Evolutionary conservation across 2,113 vertebrate species (phyloP), one percentile per base, ranked within the genome.

Genomic region (Semicossyphus pulcher): DNA sequence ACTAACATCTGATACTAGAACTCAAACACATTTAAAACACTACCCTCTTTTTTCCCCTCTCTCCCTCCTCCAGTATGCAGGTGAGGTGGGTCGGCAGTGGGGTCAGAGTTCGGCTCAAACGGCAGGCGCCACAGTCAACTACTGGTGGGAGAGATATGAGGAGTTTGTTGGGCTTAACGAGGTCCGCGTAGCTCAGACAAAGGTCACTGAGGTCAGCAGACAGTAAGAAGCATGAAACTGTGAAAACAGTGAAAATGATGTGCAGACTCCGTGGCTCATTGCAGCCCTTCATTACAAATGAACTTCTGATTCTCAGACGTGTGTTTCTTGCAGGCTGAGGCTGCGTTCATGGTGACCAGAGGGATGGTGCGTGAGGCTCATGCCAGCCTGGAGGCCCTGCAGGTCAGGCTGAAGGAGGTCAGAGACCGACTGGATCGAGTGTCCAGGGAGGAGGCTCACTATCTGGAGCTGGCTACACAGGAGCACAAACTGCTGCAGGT

Each of bases 401-500:
- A 95, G 86, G 65, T 79, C 2, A 93, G 94, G 72, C 93, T 99
- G 91, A 99, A 98, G 86, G 97, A 99, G 80, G 90, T 97, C 73
- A 88, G 96, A 56, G 96, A 97, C 86, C 93, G 96, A n/a, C 92
- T 99, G 82, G 97, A 99, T 87, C 88, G 97, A 7, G 95, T 98
- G 51, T 97, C 97, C 52, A 93, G 96, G 51, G 98, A 99, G 59
- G 97, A 99, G 74, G 93, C 83, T 9, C 96, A 96, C 68, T 99
- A 98, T 75, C 92, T 98, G 81, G 97, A 99, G 44, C 90, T 99
- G 80, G 97, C 97, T 8, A 99, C 97, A 0, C 78, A 93, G 90
- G 98, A 99, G 72, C 98, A 99, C 91, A 95, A 94, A 57, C 83
- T 99, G 86, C 92, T 99, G 76, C 98, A 99, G 96, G 98, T 97